Evolutionary conservation across 2,113 vertebrate genomes (phyloP).

Genomic region (Scomber colias): DNA sequence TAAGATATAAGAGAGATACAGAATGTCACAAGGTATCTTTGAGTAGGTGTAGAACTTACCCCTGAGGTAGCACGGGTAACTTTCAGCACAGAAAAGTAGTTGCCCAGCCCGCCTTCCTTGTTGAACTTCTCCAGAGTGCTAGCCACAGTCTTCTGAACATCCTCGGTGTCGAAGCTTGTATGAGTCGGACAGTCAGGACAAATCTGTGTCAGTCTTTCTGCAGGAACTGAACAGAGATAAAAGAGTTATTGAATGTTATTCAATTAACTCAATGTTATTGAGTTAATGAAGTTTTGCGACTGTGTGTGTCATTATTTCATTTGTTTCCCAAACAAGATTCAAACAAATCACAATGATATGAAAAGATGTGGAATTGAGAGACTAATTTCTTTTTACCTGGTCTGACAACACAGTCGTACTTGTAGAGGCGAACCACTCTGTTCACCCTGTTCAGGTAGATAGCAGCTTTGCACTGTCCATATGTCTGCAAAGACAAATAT

Average conservation of each 20-base stretch:
- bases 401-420: constrained; percentile 78
- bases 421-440: constrained; percentile 81
- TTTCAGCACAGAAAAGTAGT: constrained; percentile 73
- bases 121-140: constrained; percentile 81
- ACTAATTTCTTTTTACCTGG: constrained; percentile 70
- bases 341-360: no score
- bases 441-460: constrained; percentile 78
- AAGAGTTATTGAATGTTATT: neutral
- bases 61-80: constrained; percentile 53
- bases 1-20: neutral
- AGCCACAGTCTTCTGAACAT: constrained; percentile 48
- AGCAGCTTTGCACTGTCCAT: constrained; percentile 82
- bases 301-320: no score
- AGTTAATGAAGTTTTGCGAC: no score
- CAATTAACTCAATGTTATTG: no score
- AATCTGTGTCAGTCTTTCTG: rapidly evolving
- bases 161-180: rapidly evolving
- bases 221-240: constrained; percentile 62
- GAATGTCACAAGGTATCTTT: neutral
- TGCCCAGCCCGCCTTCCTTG: constrained; percentile 61
- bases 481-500: constrained; percentile 73
- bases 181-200: constrained; percentile 77
- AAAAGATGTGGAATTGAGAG: no score
- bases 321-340: no score
- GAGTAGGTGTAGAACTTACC: constrained; percentile 51